Evolutionary conservation across 2,113 vertebrate species (phyloP).

Genomic region (Channa maculata): DNA sequence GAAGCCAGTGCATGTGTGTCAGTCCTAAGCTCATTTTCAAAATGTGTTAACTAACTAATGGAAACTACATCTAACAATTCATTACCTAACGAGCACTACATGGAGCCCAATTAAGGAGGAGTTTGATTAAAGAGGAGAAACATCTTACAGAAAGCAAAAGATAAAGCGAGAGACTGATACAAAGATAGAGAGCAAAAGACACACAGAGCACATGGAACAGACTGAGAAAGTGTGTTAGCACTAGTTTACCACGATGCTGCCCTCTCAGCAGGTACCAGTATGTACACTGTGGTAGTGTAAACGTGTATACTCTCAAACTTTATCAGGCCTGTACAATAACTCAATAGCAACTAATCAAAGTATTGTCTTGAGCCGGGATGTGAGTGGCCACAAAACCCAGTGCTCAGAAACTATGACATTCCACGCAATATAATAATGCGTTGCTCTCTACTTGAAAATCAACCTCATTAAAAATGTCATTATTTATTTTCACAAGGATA

Average conservation of each 20-base stretch:
- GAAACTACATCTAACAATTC: slow-evolving; percentile 42
- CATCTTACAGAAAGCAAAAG: background rate
- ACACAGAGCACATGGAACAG: slow-evolving; percentile 6
- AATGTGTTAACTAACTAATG: slow-evolving; percentile 19
- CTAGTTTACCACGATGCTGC: slow-evolving; percentile 22
- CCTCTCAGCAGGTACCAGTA: slow-evolving; percentile 24
- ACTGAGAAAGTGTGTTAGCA: slow-evolving; percentile 42
- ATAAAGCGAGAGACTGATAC: background rate
- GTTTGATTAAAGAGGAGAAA: slow-evolving; percentile 20
- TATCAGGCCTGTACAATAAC: slow-evolving; percentile 3
- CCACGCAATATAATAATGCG: slow-evolving; percentile 18
- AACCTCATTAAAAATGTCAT: slow-evolving; percentile 40
- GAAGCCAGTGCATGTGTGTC: slow-evolving; percentile 9
- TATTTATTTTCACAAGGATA: slow-evolving; percentile 54
- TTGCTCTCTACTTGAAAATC: slow-evolving; percentile 35
- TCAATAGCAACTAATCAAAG: slow-evolving; percentile 36
- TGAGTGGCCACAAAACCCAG: slow-evolving; percentile 17
- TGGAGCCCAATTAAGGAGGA: slow-evolving; percentile 17
- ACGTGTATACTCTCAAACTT: background rate
- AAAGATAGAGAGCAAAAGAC: background rate
- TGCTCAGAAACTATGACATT: background rate
- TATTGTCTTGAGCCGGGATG: slow-evolving; percentile 25
- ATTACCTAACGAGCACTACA: slow-evolving; percentile 40
- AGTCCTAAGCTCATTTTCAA: slow-evolving; percentile 30
- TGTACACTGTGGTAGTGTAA: background rate